Evolutionary conservation across 2,888 invertebrate species (phyloP).

Genomic region (Leucozona laternaria): DNA sequence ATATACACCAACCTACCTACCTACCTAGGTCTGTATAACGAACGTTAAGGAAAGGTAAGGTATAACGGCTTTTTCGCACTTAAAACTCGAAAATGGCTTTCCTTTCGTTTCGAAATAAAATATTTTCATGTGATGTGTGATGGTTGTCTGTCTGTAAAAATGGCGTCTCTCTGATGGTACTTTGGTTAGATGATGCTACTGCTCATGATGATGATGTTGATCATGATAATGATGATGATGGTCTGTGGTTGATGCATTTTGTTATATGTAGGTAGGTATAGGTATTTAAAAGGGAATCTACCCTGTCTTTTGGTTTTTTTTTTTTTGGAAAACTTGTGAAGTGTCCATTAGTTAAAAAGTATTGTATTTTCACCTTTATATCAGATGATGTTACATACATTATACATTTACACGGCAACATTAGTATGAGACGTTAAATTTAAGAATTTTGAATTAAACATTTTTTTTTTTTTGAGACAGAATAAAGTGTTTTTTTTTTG

Average conservation of each 20-base stretch:
- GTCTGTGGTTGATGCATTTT: slow-evolving; percentile 64
- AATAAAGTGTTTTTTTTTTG: too few relatives aligned
- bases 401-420: neutral
- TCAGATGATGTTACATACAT: slow-evolving; percentile 44
- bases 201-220: neutral
- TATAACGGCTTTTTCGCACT: slow-evolving; percentile 72
- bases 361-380: slow-evolving; percentile 66
- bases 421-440: neutral
- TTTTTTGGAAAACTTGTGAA: slow-evolving; percentile 20
- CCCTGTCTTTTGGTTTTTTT: slow-evolving; percentile 7
- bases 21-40: neutral
- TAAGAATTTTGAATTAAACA: neutral
- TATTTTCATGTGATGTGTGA: slow-evolving; percentile 68
- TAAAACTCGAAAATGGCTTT: slow-evolving; percentile 72
- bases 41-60: slow-evolving; percentile 25
- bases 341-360: slow-evolving; percentile 65
- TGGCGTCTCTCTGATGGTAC: neutral
- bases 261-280: slow-evolving; percentile 5
- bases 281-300: neutral
- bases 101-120: slow-evolving; percentile 68
- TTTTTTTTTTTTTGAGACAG: neutral
- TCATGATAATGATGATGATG: slow-evolving; percentile 67
- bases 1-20: neutral
- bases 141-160: slow-evolving; percentile 18
- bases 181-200: neutral